Evolutionary conservation across 2,113 vertebrate genomes (phyloP).

Genomic region (Cynopterus brachyotis): DNA sequence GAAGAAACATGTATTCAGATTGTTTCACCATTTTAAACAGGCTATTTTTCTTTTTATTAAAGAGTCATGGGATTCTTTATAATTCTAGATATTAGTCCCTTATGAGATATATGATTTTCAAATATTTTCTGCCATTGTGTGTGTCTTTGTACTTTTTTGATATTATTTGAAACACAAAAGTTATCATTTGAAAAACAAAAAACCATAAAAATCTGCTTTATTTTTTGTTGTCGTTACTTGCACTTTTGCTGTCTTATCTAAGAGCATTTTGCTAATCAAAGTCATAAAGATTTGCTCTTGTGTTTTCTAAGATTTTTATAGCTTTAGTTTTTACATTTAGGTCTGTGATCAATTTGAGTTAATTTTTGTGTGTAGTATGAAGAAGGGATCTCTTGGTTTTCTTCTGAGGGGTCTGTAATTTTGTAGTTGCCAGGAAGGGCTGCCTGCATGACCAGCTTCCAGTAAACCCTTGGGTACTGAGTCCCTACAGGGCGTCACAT

Average conservation of each 20-base stretch:
- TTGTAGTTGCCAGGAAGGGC: not conserved
- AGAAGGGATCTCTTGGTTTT: not conserved
- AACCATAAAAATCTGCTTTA: not conserved
- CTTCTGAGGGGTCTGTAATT: not conserved
- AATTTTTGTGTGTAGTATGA: not conserved
- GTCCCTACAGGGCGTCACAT: not conserved
- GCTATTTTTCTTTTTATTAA: not conserved
- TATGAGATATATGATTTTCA: not conserved
- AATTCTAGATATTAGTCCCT: not conserved
- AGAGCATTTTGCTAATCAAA: not conserved
- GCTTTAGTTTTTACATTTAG: not conserved
- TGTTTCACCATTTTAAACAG: not conserved
- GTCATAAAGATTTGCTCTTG: not conserved
- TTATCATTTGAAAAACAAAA: constrained; percentile 11
- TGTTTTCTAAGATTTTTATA: not conserved
- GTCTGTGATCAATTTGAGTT: not conserved
- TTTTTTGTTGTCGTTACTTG: not conserved
- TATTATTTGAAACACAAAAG: not conserved
- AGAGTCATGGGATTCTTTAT: not conserved
- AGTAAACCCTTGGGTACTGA: not conserved
- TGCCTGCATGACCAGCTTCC: not conserved
- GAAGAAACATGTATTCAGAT: not conserved
- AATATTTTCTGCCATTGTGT: not conserved
- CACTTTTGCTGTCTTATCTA: not conserved
- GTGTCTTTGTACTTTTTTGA: not conserved